A percentile compares a stretch with the other conserved stretches of the same genome.
phyloP scores from a whole-genome alignment of 2,888 invertebrate genomes.

The Lathronympha strigana region DNA sequence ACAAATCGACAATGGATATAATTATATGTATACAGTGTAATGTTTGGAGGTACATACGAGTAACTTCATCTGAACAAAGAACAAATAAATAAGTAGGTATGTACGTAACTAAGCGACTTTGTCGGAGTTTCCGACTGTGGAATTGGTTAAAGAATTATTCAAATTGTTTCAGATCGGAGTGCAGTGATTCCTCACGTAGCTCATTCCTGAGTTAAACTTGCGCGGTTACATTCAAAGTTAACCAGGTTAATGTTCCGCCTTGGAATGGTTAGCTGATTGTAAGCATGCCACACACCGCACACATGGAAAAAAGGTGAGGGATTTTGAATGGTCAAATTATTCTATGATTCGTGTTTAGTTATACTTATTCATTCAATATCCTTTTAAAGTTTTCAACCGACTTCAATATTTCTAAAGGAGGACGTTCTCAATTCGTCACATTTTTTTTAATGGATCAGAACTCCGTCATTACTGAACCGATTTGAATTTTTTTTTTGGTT shows the following conservation, averaged over 20 bases:
- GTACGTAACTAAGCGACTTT: not conserved
- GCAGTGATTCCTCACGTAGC: constrained; percentile 33
- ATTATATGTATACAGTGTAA: not conserved
- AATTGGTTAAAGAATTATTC: constrained; percentile 41
- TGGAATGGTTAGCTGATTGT: constrained; percentile 20
- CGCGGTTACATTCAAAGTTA: constrained; percentile 33
- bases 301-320: not conserved
- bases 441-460: too few relatives aligned
- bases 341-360: too few relatives aligned
- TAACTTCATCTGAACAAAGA: not conserved
- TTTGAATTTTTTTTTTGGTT: too few relatives aligned
- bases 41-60: too few relatives aligned
- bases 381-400: too few relatives aligned
- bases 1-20: not conserved
- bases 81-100: not conserved
- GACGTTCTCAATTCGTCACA: too few relatives aligned
- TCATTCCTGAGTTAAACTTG: constrained; percentile 34
- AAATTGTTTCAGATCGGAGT: constrained; percentile 35
- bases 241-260: constrained; percentile 21
- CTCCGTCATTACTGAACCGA: too few relatives aligned
- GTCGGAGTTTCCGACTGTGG: constrained; percentile 3
- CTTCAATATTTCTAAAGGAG: too few relatives aligned
- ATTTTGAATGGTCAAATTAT: too few relatives aligned
- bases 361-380: too few relatives aligned
- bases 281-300: constrained; percentile 1